Evolutionary conservation across 1,140 invertebrate species (phyloP), one percentile per base, ranked within the genome.

Genomic region (Amyelois transitella): DNA sequence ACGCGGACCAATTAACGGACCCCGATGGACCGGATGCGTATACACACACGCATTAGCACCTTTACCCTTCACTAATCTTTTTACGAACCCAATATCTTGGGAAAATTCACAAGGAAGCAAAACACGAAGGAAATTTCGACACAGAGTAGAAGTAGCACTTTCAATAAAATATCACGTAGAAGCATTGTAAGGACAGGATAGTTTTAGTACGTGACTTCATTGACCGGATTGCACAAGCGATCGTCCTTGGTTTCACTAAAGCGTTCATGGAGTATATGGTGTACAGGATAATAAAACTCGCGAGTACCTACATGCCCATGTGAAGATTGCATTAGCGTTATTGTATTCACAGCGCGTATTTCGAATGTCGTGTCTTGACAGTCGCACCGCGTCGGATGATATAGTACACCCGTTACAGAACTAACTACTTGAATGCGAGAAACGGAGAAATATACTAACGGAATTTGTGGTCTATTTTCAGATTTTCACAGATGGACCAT

Each of bases 1-100:
- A 87, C 79, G 79, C 68, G 67, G 75, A 80, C 80, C 84, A 87
- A 87, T 87, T 87, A 87, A 87, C 82, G 77, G 76, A 78, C 80
- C 72, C 73, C 64, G 61, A 67, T 69, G 71, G 81, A 81, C 81
- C 84, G 84, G 84, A 87, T 83, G 80, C 77, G 71, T 71, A 67
- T 78, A 77, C 74, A 79, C 69, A 75, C 64, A 78, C 66, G 68
- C 82, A 87, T 87, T 87, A 87, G 78, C 84, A 86, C 84, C 82
- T 87, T 58, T 57, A 75, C 73, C 77, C 75, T 72, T 60, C 69
- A 81, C 75, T 80, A 83, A 84, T 86, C 80, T 81, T 78, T 77
- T 78, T 78, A 81, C 70, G 66, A 62, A 56, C 60, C 62, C 74
- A 74, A 70, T 59, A 62, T 71, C 72, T 69, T 72, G 67, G 58